Evolutionary conservation across 1,140 invertebrate genomes (phyloP).

Genomic region (Himalopsyche phryganea): DNA sequence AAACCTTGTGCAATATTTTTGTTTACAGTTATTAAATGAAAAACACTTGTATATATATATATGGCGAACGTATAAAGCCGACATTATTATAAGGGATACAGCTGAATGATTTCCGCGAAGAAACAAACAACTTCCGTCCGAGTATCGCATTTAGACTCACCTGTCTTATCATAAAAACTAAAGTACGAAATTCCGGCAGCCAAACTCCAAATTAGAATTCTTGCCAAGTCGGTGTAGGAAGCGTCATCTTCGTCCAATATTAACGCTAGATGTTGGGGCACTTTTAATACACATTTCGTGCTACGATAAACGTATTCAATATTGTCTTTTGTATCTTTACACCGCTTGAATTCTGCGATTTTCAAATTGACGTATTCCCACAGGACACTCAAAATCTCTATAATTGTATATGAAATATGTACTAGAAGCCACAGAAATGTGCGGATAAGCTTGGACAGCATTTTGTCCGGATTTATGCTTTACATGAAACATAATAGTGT

Average conservation of each 20-base stretch:
- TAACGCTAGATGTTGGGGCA: slow-evolving; percentile 45
- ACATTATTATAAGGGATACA: no score
- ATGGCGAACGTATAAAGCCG: no score
- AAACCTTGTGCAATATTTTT: background rate
- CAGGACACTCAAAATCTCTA: slow-evolving; percentile 5
- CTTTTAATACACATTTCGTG: slow-evolving; percentile 12
- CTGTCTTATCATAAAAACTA: slow-evolving; percentile 67
- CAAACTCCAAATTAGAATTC: slow-evolving; percentile 63
- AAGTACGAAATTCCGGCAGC: slow-evolving; percentile 60
- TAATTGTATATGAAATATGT: slow-evolving; percentile 16
- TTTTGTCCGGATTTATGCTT: slow-evolving; percentile 14
- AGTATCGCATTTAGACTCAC: slow-evolving; percentile 45
- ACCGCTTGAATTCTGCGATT: slow-evolving; percentile 15
- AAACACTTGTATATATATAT: no score
- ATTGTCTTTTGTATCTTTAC: slow-evolving; percentile 10
- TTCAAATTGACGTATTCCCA: slow-evolving; percentile 17
- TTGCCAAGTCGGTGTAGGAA: slow-evolving; percentile 48
- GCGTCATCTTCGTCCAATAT: slow-evolving; percentile 41
- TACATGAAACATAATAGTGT: no score
- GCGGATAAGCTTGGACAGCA: slow-evolving; percentile 23
- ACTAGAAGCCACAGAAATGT: slow-evolving; percentile 16
- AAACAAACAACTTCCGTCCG: no score
- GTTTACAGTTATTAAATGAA: no score
- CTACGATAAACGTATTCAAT: slow-evolving; percentile 9
- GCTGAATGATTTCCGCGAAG: no score